Percentiles rank a stretch among this genome's conserved stretches.
phyloP scores from a whole-genome alignment of 2,888 invertebrate species.

The Malthinus seriepunctatus region DNA sequence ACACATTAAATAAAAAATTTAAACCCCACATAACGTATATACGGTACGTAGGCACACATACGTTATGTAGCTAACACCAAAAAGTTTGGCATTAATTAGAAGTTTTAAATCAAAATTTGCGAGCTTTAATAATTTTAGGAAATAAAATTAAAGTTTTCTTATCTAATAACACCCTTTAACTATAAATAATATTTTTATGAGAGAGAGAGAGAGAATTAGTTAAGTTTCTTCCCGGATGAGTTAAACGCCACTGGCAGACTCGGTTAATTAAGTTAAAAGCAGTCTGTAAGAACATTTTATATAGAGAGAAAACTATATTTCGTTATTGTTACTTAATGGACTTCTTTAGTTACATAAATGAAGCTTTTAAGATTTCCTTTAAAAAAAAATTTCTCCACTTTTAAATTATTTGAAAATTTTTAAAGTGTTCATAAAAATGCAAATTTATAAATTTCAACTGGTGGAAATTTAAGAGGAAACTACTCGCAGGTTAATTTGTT shows the following conservation, averaged over 20 bases:
- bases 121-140: not conserved
- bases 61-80: no score
- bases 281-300: slow-evolving; percentile 40
- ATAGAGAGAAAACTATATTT: slow-evolving; percentile 30
- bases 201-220: slow-evolving; percentile 42
- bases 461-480: no score
- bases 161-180: slow-evolving; percentile 8
- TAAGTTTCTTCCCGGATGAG: slow-evolving; percentile 40
- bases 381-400: no score
- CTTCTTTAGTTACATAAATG: slow-evolving; percentile 12
- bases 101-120: no score
- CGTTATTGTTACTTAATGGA: slow-evolving; percentile 31
- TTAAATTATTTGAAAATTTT: no score
- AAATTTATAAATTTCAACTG: no score
- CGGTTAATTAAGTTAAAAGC: slow-evolving; percentile 44
- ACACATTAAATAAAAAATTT: slow-evolving; percentile 4
- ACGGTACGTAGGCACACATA: no score
- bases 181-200: slow-evolving; percentile 35
- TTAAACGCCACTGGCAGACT: slow-evolving; percentile 43
- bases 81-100: no score
- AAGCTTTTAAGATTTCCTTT: not conserved
- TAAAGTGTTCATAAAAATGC: no score
- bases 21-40: no score
- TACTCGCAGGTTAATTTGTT: no score
- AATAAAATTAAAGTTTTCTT: slow-evolving; percentile 10